Evolutionary conservation across 1,140 invertebrate genomes (phyloP), one percentile per base, ranked within the genome.

Genomic region (Temnothorax curvispinosus): DNA sequence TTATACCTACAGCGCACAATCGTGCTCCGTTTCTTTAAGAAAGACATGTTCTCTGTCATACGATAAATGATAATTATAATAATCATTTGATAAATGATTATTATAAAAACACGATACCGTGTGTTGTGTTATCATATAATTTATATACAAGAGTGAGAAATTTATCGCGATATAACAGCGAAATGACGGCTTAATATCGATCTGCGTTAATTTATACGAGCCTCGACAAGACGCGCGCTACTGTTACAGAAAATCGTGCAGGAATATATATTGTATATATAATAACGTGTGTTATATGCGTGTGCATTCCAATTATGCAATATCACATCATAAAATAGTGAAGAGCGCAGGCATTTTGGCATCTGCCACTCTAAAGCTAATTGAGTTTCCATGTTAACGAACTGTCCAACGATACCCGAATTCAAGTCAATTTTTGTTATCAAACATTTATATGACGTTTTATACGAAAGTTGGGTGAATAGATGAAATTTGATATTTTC

Each of bases 321-420:
- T 32, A 15, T 18, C 15, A 56, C 21, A 72, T 72, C 47, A 32
- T 90, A 85, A 84, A 88, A 86, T 87, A 27, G 6, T 56, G 54
- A 65, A 47, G 60, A 21, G 50, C 38, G 11, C 82, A 52, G 56
- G 56, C 86, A 71, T 91, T 91, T 89, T 91, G 91, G 87, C 87
- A 92, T 87, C 87, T 91, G 90, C 72, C 82, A 75, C 65, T 91
- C 80, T 60, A 58, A 35, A 64, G 65, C 86, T 90, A 92, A 91
- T 92, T 88, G 88, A 91, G 81, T 89, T 91, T 87, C 62, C 88
- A 87, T 88, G 87, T 89, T 89, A 91, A 88, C 77, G 64, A 62
- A 32, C 74, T 21, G 44, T 50, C 38, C 44, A 44, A 74, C 81
- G 86, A 62, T 80, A 62, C 78, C 8, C 87, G 74, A 88, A 62